Evolutionary conservation across 2,888 invertebrate genomes (phyloP), one percentile per base, ranked within the genome.

Genomic region (Pogonocherus hispidulus): DNA sequence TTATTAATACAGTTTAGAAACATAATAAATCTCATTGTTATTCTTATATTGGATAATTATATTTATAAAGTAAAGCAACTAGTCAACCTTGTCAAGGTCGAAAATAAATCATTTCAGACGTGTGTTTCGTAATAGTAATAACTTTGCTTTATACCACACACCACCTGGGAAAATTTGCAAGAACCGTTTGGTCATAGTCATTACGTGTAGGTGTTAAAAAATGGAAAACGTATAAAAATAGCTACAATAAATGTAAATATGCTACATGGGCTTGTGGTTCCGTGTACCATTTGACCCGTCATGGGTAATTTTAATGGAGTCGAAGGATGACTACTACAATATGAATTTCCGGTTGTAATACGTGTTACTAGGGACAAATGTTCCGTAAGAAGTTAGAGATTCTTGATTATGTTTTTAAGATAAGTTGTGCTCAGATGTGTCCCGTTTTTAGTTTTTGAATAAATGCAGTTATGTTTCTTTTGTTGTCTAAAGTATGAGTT

Each of bases 1-100:
- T 62, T 62, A 62, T 62, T 49, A 62, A 62, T 51, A 57, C 46
- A 19, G 11, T 44, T 23, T 44, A 46, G 44, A 22, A 57, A 57
- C 46, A 57, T 35, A 57, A 57, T 57, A 46, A 41, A 22, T 35
- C 51, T 62, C 62, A 62, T 62, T 62, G 62, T 62, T 62, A 51
- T 51, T 62, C 62, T 19, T 16, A 16, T 51, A 52, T 27, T 49
- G 49, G 49, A n/a, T 65, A 57, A 59, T 59, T 55, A 59, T 49
- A 41, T 41, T 27, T 66, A 32, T 59, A 59, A 65, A 59, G 59
- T 59, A 66, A 47, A 66, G 49, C 59, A 69, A 73, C 62, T 65
- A 52, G 66, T 69, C 69, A 70, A 71, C 73, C 73, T 73, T 73
- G 73, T 47, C 73, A 73, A 73, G 73, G 73, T 64, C 67, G 71